These are phyloP conservation scores for Notolepis coatsorum DNA, from an alignment of 2,797 vertebrate genomes.

Conservation along the genomic window DNA sequence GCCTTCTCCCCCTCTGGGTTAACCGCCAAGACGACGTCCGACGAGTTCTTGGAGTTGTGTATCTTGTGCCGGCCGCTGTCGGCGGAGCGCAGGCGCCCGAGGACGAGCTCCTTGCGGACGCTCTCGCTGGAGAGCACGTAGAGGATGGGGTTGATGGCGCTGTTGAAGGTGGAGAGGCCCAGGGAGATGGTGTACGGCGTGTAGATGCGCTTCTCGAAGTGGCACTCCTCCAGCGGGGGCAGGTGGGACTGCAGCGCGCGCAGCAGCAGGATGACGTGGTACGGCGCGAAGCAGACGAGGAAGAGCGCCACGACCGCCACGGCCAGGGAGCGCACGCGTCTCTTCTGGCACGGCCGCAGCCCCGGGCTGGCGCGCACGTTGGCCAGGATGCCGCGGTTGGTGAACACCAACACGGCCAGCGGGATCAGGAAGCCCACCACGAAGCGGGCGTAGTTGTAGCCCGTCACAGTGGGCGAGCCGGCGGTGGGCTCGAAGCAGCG, in stretches of 20 bases:
- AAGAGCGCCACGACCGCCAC: conserved; percentile 85
- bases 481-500: conserved; percentile 85
- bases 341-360: conserved; percentile 79
- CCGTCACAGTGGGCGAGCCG: conserved; percentile 37
- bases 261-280: conserved; percentile 85
- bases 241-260: conserved; percentile 75
- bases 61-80: not conserved
- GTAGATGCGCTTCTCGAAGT: conserved; percentile 79
- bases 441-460: conserved; percentile 81
- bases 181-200: conserved; percentile 80
- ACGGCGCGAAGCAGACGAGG: conserved; percentile 89
- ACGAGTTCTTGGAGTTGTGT: too few species aligned
- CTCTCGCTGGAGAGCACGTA: conserved; percentile 87
- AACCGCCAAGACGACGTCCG: too few species aligned
- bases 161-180: conserved; percentile 87
- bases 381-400: conserved; percentile 82
- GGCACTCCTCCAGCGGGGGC: conserved; percentile 23
- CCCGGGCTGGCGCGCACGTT: conserved; percentile 72
- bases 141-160: conserved; percentile 88
- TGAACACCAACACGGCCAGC: conserved; percentile 75
- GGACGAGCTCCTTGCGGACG: conserved; percentile 77
- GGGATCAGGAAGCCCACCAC: conserved; percentile 83
- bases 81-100: conserved; percentile 52
- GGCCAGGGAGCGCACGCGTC: conserved; percentile 77
- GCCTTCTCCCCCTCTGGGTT: too few species aligned